phyloP scores from a whole-genome alignment of 2,797 vertebrate genomes.

The Pipistrellus nathusii region DNA sequence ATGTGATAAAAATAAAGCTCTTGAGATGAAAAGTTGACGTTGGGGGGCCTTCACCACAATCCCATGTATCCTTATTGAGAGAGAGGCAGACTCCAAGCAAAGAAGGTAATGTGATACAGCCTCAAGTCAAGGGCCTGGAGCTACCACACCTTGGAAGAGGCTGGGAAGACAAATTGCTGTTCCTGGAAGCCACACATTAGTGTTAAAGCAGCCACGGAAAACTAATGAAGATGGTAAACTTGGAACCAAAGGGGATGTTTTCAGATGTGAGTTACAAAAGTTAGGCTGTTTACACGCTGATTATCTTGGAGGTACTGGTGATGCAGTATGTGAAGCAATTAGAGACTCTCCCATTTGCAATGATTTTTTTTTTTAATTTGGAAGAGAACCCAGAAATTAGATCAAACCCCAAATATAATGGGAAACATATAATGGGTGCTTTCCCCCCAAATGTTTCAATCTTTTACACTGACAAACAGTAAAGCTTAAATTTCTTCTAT shows the following conservation, averaged over 20 bases:
- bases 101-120: neutral
- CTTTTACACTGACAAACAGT: neutral
- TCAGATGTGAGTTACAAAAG: neutral
- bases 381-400: neutral
- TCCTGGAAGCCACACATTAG: neutral
- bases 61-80: neutral
- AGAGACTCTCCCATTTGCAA: neutral
- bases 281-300: neutral
- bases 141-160: neutral
- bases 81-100: neutral
- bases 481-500: conserved; percentile 28
- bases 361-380: conserved; percentile 35
- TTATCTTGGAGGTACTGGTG: neutral
- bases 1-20: neutral
- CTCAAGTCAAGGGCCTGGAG: neutral
- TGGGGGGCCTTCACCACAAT: neutral
- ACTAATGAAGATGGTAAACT: neutral
- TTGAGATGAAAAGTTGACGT: neutral
- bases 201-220: neutral
- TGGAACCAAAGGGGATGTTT: neutral
- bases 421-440: neutral
- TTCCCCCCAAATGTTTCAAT: neutral
- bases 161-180: neutral
- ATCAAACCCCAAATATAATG: neutral
- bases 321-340: neutral